Evolutionary conservation across 2,113 vertebrate species (phyloP), one percentile per base, ranked within the genome.

Genomic region (Syngnathus typhle): DNA sequence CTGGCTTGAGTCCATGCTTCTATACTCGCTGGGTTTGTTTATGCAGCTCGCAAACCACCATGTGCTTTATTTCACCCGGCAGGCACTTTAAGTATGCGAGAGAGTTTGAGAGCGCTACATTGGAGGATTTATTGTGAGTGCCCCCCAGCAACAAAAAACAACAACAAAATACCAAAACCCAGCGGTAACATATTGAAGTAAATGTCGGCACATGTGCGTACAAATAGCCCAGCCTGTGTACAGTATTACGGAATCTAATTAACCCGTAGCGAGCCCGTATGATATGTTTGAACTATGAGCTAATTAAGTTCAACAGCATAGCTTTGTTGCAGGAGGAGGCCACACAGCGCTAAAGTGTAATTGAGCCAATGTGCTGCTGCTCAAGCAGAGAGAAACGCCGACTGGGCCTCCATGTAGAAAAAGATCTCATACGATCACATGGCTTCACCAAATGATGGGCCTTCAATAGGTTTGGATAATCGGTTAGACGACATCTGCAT

Each of bases 21-120:
- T 49, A 71, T 73, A 74, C 60, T 68, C 70, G 7, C 10, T 67
- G 60, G 70, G 52, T n/a, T 64, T 78, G 69, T 80, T 73, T 70
- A 68, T 73, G 46, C 18, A 16, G 54, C 43, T 75, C 77, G 76
- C 70, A 79, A 65, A 44, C 66, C 61, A 66, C 67, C 70, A 75
- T 71, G 64, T 65, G 71, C 80, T 74, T 60, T 58, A 68, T 68
- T 81, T 82, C 70, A 74, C 47, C 52, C 75, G 55, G 69, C 75
- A 82, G 75, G 68, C 69, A 74, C 63, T 81, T 77, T 80, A 83
- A 82, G 64, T 9, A 73, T 51, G 58, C 46, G 62, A 36, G 74
- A 51, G 23, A 37, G 39, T 75, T 70, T 38, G 44, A 59, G 36
- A 43, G 46, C 47, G 37, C 52, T 44, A 54, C n/a, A 68, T 60